Conservation (phyloP, 2,113 vertebrate species). For the Perca fluviatilis region DNA sequence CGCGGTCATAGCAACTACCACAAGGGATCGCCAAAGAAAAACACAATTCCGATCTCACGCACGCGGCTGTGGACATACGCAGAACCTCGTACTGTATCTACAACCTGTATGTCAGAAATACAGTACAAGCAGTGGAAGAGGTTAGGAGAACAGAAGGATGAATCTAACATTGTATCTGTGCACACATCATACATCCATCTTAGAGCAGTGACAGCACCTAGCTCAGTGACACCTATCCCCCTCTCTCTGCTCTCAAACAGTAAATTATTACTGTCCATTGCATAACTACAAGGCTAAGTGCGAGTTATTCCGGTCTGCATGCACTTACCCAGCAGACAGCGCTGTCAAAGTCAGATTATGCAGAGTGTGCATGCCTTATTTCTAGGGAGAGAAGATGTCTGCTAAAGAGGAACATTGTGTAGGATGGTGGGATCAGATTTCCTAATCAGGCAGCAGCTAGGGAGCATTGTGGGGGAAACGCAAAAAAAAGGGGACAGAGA, state of each 20-base stretch:
- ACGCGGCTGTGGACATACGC: no score
- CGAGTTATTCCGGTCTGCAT: constrained; percentile 34
- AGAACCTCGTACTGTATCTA: neutral
- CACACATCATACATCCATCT: constrained; percentile 44
- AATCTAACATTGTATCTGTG: constrained; percentile 15
- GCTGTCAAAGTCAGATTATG: constrained; percentile 35
- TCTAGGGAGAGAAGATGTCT: constrained; percentile 24
- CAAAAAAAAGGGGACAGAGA: neutral
- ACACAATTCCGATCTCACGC: neutral
- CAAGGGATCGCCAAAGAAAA: neutral
- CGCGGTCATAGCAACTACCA: neutral
- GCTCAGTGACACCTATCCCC: constrained; percentile 41
- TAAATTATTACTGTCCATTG: constrained; percentile 66
- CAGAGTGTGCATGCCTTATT: constrained; percentile 13
- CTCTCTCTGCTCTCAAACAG: constrained; percentile 45
- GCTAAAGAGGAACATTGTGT: constrained; percentile 39
- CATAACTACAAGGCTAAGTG: constrained; percentile 62
- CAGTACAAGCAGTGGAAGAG: neutral
- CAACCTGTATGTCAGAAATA: neutral
- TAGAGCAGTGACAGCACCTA: constrained; percentile 20
- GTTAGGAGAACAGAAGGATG: constrained; percentile 17
- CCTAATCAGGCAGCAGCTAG: constrained; percentile 45
- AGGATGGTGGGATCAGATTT: constrained; percentile 47
- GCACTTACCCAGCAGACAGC: constrained; percentile 31
- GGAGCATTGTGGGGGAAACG: constrained; percentile 34